Evolutionary conservation across 2,888 invertebrate genomes (phyloP).

Genomic region (Aphodius granarius): DNA sequence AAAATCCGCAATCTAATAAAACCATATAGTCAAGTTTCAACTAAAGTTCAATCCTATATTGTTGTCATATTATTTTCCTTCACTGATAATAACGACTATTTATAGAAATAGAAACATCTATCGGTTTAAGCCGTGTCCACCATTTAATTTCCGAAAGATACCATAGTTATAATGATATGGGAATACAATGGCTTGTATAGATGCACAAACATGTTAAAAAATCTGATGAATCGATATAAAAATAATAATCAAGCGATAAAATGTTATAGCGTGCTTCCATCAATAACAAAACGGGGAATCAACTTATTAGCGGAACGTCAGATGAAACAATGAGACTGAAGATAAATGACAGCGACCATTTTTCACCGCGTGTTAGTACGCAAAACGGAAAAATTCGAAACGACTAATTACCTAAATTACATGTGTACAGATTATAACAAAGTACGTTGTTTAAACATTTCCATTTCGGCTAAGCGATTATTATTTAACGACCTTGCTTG

Average conservation of each 20-base stretch:
- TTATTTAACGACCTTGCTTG: not conserved
- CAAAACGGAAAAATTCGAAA: not conserved
- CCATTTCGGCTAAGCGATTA: not conserved
- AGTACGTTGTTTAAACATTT: not conserved
- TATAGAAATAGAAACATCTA: not conserved
- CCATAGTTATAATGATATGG: not conserved
- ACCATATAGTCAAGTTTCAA: too few relatives aligned
- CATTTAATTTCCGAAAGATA: not conserved
- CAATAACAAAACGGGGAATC: too few relatives aligned
- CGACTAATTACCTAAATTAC: not conserved
- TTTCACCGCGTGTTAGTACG: not conserved
- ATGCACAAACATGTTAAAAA: not conserved
- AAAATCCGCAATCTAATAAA: too few relatives aligned
- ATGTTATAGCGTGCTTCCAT: too few relatives aligned
- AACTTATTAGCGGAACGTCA: too few relatives aligned
- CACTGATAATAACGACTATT: not conserved
- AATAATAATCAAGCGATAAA: not conserved
- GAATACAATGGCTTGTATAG: not conserved
- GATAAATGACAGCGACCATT: not conserved
- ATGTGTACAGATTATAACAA: not conserved
- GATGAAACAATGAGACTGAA: not conserved
- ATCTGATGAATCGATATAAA: not conserved
- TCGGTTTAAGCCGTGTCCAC: not conserved
- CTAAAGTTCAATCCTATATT: not conserved
- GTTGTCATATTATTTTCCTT: not conserved